A percentile compares a stretch with the other conserved stretches of the same genome.
These are phyloP conservation scores for Cylas formicarius DNA, from an alignment of 1,140 invertebrate genomes.

Conservation along the genomic window DNA sequence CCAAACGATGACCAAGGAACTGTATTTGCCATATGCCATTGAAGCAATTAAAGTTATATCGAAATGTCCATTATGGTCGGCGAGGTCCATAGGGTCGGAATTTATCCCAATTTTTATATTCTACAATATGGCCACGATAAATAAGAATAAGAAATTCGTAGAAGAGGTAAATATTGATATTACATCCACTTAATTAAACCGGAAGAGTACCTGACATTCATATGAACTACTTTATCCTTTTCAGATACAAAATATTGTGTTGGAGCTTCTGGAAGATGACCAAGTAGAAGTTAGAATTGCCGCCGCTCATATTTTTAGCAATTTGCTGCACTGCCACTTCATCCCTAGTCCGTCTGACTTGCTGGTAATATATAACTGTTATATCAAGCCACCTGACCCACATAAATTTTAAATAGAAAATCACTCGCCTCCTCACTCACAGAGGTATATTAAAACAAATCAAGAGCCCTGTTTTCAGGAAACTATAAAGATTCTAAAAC, in stretches of 20 bases:
- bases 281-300: constrained; percentile 72
- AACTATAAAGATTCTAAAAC: no score
- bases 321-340: constrained; percentile 79
- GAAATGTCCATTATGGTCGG: constrained; percentile 66
- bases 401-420: no score
- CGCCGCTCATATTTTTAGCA: constrained; percentile 75
- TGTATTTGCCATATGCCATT: constrained; percentile 48
- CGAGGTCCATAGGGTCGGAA: constrained; percentile 60
- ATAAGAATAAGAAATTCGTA: constrained; percentile 51
- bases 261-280: constrained; percentile 60
- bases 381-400: no score
- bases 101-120: constrained; percentile 79
- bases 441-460: no score
- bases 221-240: constrained; percentile 6
- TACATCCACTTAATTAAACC: neutral
- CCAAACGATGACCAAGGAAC: constrained; percentile 46
- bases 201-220: neutral
- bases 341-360: constrained; percentile 53
- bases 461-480: no score
- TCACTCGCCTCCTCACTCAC: no score
- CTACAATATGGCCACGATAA: constrained; percentile 70
- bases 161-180: constrained; percentile 37
- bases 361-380: no score
- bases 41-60: constrained; percentile 45
- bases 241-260: constrained; percentile 52